phyloP scores from a whole-genome alignment of 2,888 invertebrate species.

The Shargacucullia verbasci region DNA sequence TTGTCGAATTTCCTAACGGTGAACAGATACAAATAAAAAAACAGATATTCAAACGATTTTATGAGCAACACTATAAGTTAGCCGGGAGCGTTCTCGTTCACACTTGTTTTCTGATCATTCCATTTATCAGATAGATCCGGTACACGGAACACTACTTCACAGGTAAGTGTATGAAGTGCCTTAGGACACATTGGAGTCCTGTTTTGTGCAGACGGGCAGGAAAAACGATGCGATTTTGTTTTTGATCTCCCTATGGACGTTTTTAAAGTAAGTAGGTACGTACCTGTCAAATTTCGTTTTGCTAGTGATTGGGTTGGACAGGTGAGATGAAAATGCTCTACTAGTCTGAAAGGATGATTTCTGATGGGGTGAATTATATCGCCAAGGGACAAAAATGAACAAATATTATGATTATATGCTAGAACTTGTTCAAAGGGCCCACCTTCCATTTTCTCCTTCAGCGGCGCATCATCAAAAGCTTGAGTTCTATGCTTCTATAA shows the following conservation, averaged over 20 bases:
- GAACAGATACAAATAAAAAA: conserved; percentile 31
- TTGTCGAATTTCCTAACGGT: conserved; percentile 39
- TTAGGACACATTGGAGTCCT: conserved; percentile 60
- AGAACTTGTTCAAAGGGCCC: no score
- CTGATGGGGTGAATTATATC: no score
- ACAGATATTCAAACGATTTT: conserved; percentile 41
- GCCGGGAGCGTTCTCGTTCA: conserved; percentile 44
- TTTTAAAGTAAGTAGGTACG: conserved; percentile 17
- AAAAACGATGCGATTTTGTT: conserved; percentile 26
- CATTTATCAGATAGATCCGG: conserved; percentile 68
- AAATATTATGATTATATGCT: no score
- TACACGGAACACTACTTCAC: conserved; percentile 74
- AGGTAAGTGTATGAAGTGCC: conserved; percentile 70
- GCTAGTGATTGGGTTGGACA: conserved; percentile 9
- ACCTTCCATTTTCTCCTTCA: no score
- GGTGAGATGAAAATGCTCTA: not conserved
- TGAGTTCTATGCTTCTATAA: no score
- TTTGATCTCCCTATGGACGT: conserved; percentile 25
- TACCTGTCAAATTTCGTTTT: conserved; percentile 14
- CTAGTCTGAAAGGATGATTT: not conserved
- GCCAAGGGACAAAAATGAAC: no score
- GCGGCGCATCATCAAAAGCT: no score
- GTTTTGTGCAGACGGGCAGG: conserved; percentile 30
- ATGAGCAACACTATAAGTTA: conserved; percentile 42
- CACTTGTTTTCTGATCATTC: conserved; percentile 70